Evolutionary conservation across 2,888 invertebrate species (phyloP).

Genomic region (Apamea monoglypha): DNA sequence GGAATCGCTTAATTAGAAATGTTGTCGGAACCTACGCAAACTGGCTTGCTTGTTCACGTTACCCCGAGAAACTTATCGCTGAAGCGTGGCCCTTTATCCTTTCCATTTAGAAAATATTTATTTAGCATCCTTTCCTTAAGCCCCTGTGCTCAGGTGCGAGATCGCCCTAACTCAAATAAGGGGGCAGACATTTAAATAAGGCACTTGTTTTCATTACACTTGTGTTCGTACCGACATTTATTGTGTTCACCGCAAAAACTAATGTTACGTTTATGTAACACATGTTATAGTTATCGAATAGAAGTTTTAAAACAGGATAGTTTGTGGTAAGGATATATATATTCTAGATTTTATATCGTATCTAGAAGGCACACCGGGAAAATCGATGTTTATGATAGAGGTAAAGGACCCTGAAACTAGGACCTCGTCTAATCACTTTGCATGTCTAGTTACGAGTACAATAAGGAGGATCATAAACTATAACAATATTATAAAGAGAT

Average conservation of each 20-base stretch:
- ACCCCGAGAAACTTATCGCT: constrained; percentile 84
- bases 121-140: constrained; percentile 88
- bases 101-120: constrained; percentile 89
- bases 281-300: constrained; percentile 37
- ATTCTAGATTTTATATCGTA: constrained; percentile 9
- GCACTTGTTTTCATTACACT: constrained; percentile 83
- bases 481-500: neutral
- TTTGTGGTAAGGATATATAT: constrained; percentile 21
- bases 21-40: constrained; percentile 82
- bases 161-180: constrained; percentile 87
- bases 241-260: constrained; percentile 66
- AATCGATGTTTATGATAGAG: constrained; percentile 16
- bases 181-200: constrained; percentile 85
- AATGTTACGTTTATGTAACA: constrained; percentile 56
- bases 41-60: constrained; percentile 81
- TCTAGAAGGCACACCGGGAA: neutral
- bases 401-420: neutral
- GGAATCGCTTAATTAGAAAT: constrained; percentile 83
- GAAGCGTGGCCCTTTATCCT: constrained; percentile 86
- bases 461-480: neutral
- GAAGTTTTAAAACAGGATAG: constrained; percentile 26
- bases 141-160: constrained; percentile 86
- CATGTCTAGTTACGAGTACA: neutral
- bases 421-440: neutral
- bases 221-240: constrained; percentile 69